phyloP scores from a whole-genome alignment of 2,888 invertebrate species.

The Lacanobia oleracea region DNA sequence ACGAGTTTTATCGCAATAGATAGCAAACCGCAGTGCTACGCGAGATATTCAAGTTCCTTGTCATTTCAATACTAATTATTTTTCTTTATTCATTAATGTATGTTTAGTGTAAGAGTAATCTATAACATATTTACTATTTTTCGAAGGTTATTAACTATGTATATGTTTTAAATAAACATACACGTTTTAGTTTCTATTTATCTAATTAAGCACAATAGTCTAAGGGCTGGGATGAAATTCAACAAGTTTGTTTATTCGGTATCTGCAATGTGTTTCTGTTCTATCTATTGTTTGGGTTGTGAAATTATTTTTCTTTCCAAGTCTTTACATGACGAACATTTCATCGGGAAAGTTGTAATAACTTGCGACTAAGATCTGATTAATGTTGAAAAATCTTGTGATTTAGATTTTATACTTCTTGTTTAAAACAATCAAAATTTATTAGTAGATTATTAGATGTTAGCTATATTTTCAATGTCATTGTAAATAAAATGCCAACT shows the following conservation, averaged over 20 bases:
- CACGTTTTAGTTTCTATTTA: slow-evolving; percentile 80
- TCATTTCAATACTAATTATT: slow-evolving; percentile 74
- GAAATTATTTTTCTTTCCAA: slow-evolving; percentile 68
- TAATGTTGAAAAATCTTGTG: slow-evolving; percentile 87
- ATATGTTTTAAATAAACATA: slow-evolving; percentile 80
- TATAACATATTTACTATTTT: slow-evolving; percentile 87
- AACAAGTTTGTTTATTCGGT: slow-evolving; percentile 77
- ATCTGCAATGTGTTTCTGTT: slow-evolving; percentile 59
- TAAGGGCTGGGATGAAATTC: slow-evolving; percentile 84
- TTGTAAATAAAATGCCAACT: slow-evolving; percentile 91
- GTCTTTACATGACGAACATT: slow-evolving; percentile 65
- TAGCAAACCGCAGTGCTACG: slow-evolving; percentile 73
- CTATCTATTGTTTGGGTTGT: slow-evolving; percentile 75
- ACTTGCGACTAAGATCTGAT: slow-evolving; percentile 84
- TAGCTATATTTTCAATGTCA: slow-evolving; percentile 91
- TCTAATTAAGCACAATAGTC: slow-evolving; percentile 87
- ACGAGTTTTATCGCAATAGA: slow-evolving; percentile 65
- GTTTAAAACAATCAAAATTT: slow-evolving; percentile 90
- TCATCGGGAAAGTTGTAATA: slow-evolving; percentile 72
- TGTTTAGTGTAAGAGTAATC: slow-evolving; percentile 80
- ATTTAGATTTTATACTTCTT: slow-evolving; percentile 91
- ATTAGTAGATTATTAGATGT: slow-evolving; percentile 89
- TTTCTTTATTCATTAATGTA: slow-evolving; percentile 77
- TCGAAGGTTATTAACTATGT: slow-evolving; percentile 85
- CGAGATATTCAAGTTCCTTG: slow-evolving; percentile 84